These are phyloP conservation scores for Galeruca laticollis DNA, from an alignment of 2,888 invertebrate species.

Conservation along the genomic window DNA sequence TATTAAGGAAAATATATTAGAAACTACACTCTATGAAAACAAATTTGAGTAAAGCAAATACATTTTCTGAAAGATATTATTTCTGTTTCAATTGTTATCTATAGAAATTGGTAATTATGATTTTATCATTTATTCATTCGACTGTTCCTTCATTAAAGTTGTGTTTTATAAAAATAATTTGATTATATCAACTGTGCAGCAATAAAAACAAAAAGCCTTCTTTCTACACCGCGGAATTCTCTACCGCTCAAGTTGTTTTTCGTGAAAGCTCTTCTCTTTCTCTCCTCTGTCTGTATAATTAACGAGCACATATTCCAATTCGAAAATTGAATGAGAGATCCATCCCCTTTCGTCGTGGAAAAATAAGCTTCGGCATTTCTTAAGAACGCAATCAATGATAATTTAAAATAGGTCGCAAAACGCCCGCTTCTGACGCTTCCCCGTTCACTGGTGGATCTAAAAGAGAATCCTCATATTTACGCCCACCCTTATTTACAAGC, in stretches of 20 bases:
- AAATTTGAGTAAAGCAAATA: too few relatives aligned
- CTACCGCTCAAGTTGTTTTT: slow-evolving; percentile 28
- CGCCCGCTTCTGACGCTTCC: slow-evolving; percentile 15
- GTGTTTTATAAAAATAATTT: slow-evolving; percentile 16
- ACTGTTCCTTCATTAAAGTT: neutral
- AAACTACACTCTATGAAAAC: too few relatives aligned
- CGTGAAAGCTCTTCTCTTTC: slow-evolving; percentile 20
- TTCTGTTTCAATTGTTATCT: neutral
- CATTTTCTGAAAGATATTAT: neutral
- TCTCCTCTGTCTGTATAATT: slow-evolving; percentile 42
- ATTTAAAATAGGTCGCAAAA: slow-evolving; percentile 52
- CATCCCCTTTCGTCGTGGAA: slow-evolving; percentile 38
- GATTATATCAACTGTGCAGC: neutral
- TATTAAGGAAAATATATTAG: too few relatives aligned
- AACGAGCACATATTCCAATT: slow-evolving; percentile 43
- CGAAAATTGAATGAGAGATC: slow-evolving; percentile 44
- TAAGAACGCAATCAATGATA: slow-evolving; percentile 53
- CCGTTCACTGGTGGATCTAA: slow-evolving; percentile 1
- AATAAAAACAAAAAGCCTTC: slow-evolving; percentile 25
- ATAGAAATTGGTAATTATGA: slow-evolving; percentile 11
- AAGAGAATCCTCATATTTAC: neutral
- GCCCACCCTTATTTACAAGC: neutral
- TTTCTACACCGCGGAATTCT: slow-evolving; percentile 14
- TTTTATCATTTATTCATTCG: neutral
- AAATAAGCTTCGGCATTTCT: slow-evolving; percentile 47